Evolutionary conservation across 2,113 vertebrate species (phyloP).

Genomic region (Pelecanus crispus): DNA sequence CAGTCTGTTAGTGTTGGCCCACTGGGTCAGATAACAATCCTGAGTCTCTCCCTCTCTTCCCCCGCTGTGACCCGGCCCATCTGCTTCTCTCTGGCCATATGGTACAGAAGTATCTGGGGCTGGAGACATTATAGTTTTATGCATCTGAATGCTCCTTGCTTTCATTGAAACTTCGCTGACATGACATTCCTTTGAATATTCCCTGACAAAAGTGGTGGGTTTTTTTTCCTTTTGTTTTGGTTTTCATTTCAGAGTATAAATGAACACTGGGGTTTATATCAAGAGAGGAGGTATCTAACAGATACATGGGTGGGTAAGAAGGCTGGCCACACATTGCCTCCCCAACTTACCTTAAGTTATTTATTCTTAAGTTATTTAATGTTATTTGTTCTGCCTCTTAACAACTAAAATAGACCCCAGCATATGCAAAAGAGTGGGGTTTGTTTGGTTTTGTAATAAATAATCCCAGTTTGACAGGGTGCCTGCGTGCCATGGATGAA

Average conservation of each 20-base stretch:
- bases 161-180: slow-evolving; percentile 22
- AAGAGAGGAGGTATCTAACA: neutral
- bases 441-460: neutral
- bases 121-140: slow-evolving; percentile 34
- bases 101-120: slow-evolving; percentile 35
- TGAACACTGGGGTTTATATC: neutral
- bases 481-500: neutral
- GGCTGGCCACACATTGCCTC: neutral
- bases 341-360: neutral
- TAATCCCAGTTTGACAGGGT: neutral
- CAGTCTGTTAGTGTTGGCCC: slow-evolving; percentile 41
- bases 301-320: neutral
- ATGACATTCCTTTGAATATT: slow-evolving; percentile 33
- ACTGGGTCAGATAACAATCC: slow-evolving; percentile 52
- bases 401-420: neutral
- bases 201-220: neutral
- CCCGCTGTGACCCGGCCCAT: slow-evolving; percentile 68
- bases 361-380: no score
- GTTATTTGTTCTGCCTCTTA: neutral
- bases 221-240: neutral
- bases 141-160: slow-evolving; percentile 41
- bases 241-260: neutral
- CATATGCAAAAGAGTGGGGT: neutral
- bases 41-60: slow-evolving; percentile 20
- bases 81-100: slow-evolving; percentile 70